A percentile compares a stretch with the other conserved stretches of the same genome.
phyloP scores from a whole-genome alignment of 2,797 vertebrate species.

The Luscinia luscinia region DNA sequence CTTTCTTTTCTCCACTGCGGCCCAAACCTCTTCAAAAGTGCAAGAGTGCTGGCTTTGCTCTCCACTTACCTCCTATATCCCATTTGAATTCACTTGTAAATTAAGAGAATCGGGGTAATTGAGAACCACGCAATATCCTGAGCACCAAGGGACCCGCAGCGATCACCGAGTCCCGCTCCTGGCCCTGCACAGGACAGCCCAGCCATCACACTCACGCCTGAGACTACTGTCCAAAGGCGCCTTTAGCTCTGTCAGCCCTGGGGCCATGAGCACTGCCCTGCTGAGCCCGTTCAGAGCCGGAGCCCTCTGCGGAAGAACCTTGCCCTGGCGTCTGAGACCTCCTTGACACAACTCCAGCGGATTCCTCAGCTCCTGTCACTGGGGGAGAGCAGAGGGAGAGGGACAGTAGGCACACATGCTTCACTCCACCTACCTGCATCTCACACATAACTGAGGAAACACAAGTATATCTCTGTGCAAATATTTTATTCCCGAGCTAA shows the following conservation, averaged over 20 bases:
- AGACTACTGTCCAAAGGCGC: accelerated
- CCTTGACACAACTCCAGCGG: not conserved
- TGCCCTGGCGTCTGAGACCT: not conserved
- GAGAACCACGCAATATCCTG: not conserved
- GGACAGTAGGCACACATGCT: not conserved
- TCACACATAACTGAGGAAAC: not conserved
- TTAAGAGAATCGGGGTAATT: not conserved
- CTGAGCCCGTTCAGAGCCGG: not conserved
- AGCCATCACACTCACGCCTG: not conserved
- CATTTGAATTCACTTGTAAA: not conserved
- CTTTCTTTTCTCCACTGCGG: not conserved
- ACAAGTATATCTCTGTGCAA: not conserved
- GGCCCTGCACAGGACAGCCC: not conserved
- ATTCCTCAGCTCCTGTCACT: not conserved
- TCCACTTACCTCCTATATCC: not conserved
- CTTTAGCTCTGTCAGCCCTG: not conserved
- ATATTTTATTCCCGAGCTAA: not conserved
- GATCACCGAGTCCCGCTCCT: not conserved
- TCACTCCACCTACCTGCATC: not conserved
- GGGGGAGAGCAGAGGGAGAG: no score
- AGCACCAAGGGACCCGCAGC: not conserved
- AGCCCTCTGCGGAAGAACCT: not conserved
- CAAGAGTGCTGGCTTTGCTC: not conserved
- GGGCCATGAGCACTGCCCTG: not conserved
- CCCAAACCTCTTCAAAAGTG: not conserved